Base-by-base conservation (phyloP, 2,797 vertebrate genomes). In the Hypotaenidia okinawae region DNA sequence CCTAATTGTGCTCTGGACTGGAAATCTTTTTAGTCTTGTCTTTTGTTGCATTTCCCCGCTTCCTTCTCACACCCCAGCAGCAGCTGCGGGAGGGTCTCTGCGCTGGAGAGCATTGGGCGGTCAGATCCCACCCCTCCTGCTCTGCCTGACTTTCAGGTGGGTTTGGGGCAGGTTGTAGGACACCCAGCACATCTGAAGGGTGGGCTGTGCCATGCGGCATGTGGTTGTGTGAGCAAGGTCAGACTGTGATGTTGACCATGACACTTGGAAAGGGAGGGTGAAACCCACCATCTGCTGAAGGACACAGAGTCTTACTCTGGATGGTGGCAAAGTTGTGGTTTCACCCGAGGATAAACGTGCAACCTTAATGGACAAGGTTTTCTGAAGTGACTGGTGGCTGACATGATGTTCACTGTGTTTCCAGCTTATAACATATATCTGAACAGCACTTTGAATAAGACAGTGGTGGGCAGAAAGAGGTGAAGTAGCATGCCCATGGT, bases 41-140 rank as follows among this genome's bases (percentile, higher is more conserved):
- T 78, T 93, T 91, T 94, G 91, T 89, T 93, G 41, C 57, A 51
- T 86, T 87, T 94, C 78, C 15, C 70, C 8, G 47, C 47, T 94
- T 95, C 67, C 94, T 82, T 91, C 92, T 86, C 88, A 93, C 1
- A 8, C 30, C 23, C 62, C n/a, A 80, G 75, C 41, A 80, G 83
- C 86, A 70, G 41, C 37, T 63, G 41, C 33, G 59, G 18, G 37
- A 4, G 25, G 3, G 45, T 88, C 61, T 74, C n/a, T 4, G 89
- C 0, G 5, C 67, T 51, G 8, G 28, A 10, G 39, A 59, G 45
- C 0, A 0, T 32, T 92, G 87, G 66, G 83, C 79, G 85, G 67
- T 49, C 7, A 0, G 5, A 11, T 30, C 77, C n/a, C 61, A 49
- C 43, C 28, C 43, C 23, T 30, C 16, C 9, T 4, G 27, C 43